phyloP scores from a whole-genome alignment of 2,888 invertebrate species.

The Leptopilina syphax region DNA sequence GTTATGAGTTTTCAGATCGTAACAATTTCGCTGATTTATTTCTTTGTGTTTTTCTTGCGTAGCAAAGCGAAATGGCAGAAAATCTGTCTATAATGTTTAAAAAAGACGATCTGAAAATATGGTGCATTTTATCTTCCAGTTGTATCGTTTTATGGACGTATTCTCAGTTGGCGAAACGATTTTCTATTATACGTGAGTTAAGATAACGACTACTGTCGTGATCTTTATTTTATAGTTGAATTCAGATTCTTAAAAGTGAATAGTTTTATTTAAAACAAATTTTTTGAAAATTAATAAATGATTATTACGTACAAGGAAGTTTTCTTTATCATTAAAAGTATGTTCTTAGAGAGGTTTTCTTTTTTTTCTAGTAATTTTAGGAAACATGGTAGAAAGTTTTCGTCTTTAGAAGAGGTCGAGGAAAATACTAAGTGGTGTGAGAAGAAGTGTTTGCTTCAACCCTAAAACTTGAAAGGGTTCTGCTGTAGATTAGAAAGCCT shows the following conservation, averaged over 20 bases:
- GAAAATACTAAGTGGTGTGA: conserved; percentile 46
- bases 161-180: conserved; percentile 24
- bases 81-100: neutral
- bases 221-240: conserved; percentile 9
- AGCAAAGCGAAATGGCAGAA: conserved; percentile 6
- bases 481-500: conserved; percentile 68
- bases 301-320: too few relatives aligned
- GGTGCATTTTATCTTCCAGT: conserved; percentile 29
- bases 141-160: conserved; percentile 34
- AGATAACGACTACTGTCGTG: neutral
- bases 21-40: neutral
- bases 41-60: neutral
- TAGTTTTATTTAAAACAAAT: too few relatives aligned
- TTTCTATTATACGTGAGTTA: conserved; percentile 13
- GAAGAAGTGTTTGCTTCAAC: conserved; percentile 67
- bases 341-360: conserved; percentile 50
- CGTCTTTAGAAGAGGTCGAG: conserved; percentile 56
- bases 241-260: neutral
- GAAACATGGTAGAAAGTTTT: conserved; percentile 64
- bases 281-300: too few relatives aligned
- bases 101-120: conserved; percentile 26
- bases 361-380: conserved; percentile 59
- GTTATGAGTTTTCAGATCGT: too few relatives aligned
- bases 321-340: too few relatives aligned
- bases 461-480: conserved; percentile 71